Conservation (phyloP, 2,888 invertebrate genomes). For the Physocephala rufipes region DNA sequence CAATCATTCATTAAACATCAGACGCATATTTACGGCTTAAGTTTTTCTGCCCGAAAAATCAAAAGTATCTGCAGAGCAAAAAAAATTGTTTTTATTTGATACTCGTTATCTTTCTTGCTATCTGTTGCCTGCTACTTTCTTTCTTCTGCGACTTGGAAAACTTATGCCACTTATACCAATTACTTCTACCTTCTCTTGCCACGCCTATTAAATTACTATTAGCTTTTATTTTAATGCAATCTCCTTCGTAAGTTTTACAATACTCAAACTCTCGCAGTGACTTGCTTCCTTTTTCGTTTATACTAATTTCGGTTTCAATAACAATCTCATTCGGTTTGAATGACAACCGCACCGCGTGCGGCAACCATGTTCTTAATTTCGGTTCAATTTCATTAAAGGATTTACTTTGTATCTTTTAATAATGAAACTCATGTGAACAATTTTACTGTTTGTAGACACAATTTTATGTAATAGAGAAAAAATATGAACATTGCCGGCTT, state of each 20-base stretch:
- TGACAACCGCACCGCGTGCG: not conserved
- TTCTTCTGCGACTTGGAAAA: not conserved
- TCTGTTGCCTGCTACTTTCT: no score
- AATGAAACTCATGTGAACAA: not conserved
- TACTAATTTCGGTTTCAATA: not conserved
- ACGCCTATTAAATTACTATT: not conserved
- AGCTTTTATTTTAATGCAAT: not conserved
- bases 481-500: no score
- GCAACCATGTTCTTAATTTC: constrained; percentile 1
- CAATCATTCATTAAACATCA: no score
- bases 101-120: no score
- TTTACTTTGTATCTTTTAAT: constrained; percentile 1
- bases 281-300: not conserved
- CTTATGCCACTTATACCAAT: not conserved
- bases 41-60: no score
- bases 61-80: no score
- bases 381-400: not conserved
- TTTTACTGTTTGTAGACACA: not conserved
- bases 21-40: no score
- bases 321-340: not conserved
- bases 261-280: not conserved
- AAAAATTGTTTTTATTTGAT: no score
- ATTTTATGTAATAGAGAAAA: no score
- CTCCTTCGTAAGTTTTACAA: not conserved
- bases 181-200: not conserved